These are phyloP conservation scores for Chymomyza procnemis DNA, from an alignment of 2,888 invertebrate genomes.

Conservation along the genomic window DNA sequence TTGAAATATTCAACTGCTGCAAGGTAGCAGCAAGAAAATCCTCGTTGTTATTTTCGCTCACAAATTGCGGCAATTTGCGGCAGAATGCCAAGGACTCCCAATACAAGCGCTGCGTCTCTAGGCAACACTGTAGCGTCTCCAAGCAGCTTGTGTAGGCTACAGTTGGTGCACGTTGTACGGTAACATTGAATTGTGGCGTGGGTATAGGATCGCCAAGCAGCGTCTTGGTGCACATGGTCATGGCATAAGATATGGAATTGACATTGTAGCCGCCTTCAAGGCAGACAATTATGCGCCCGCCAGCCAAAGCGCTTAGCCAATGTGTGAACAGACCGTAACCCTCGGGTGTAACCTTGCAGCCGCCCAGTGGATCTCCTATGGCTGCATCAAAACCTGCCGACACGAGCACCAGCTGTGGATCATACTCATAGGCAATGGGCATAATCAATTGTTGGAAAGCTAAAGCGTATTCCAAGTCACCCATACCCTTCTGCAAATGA, in stretches of 20 bases:
- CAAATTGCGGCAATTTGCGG: slow-evolving; percentile 80
- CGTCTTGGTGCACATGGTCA: slow-evolving; percentile 92
- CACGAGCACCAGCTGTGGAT: slow-evolving; percentile 90
- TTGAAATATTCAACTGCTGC: slow-evolving; percentile 75
- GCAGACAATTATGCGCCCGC: slow-evolving; percentile 88
- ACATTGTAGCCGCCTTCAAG: slow-evolving; percentile 97
- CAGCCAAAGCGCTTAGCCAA: slow-evolving; percentile 88
- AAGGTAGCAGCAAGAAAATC: slow-evolving; percentile 78
- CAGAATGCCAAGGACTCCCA: slow-evolving; percentile 86
- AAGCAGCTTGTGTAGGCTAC: slow-evolving; percentile 76
- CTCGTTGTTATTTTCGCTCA: too few relatives aligned
- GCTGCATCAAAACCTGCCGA: slow-evolving; percentile 97
- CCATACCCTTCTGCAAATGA: slow-evolving; percentile 87
- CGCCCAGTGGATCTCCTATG: slow-evolving; percentile 90
- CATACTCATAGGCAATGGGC: slow-evolving; percentile 93
- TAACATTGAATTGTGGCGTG: slow-evolving; percentile 55
- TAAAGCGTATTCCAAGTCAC: slow-evolving; percentile 91
- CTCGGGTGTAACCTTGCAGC: slow-evolving; percentile 92
- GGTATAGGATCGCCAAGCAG: slow-evolving; percentile 91
- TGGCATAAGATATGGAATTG: slow-evolving; percentile 89
- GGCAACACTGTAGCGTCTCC: slow-evolving; percentile 84
- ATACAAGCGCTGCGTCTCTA: slow-evolving; percentile 84
- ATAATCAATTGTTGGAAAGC: slow-evolving; percentile 93
- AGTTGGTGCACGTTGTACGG: slow-evolving; percentile 50
- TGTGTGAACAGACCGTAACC: slow-evolving; percentile 94